Percentiles rank a stretch among this genome's conserved stretches.
Conservation (phyloP, 2,888 invertebrate genomes). For the Campoletis raptor region DNA sequence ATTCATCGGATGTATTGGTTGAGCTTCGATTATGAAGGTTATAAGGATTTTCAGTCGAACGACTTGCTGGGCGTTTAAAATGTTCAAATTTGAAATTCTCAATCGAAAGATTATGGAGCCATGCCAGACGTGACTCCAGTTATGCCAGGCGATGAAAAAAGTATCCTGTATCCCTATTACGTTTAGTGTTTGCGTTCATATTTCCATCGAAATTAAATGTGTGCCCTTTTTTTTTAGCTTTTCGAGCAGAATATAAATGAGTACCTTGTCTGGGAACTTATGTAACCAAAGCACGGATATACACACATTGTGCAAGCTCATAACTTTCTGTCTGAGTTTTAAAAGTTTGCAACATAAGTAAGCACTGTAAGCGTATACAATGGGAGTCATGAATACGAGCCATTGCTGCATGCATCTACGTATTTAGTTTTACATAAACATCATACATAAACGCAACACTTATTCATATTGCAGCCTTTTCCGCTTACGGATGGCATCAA, state of each 20-base stretch:
- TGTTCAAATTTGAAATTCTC: background rate
- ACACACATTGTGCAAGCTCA: background rate
- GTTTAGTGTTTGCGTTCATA: background rate
- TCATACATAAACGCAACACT: background rate
- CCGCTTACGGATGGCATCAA: background rate
- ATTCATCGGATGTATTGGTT: background rate
- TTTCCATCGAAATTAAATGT: conserved; percentile 5
- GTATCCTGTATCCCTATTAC: background rate
- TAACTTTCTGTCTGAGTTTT: background rate
- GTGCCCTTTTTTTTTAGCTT: background rate
- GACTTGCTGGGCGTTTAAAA: background rate
- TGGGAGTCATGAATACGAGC: background rate
- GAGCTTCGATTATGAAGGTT: background rate
- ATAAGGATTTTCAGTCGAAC: background rate
- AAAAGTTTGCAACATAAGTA: conserved; percentile 1
- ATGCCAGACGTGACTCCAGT: background rate
- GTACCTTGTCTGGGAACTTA: background rate
- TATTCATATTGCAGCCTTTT: background rate
- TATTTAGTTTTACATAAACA: background rate
- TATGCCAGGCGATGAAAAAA: background rate
- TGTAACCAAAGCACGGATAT: background rate
- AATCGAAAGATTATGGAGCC: background rate
- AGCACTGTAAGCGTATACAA: background rate
- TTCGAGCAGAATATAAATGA: background rate
- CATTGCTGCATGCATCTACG: background rate